These are phyloP conservation scores for Ibidorhyncha struthersii DNA, from an alignment of 2,113 vertebrate species.

Conservation along the genomic window DNA sequence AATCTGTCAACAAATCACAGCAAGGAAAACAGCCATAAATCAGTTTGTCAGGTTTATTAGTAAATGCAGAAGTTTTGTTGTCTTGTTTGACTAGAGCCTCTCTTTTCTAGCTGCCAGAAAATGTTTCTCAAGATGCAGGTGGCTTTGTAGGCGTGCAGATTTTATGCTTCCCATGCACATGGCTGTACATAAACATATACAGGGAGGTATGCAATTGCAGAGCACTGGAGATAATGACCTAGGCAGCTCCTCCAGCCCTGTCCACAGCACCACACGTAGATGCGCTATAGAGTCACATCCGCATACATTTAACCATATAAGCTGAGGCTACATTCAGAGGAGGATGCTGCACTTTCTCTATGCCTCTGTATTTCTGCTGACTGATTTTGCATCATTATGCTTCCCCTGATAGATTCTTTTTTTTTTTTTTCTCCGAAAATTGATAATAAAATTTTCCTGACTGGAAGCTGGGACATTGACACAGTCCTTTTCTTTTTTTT, in stretches of 20 bases:
- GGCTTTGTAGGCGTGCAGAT: conserved; percentile 11
- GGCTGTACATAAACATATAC: not conserved
- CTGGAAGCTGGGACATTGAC: not conserved
- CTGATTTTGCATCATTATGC: not conserved
- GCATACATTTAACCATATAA: not conserved
- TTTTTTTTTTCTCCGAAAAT: not conserved
- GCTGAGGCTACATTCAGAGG: not conserved
- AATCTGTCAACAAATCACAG: conserved; percentile 77
- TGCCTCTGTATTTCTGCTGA: not conserved
- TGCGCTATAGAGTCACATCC: not conserved
- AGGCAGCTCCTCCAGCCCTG: not conserved
- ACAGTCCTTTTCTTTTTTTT: not conserved
- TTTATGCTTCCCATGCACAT: not conserved
- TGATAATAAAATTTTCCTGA: not conserved
- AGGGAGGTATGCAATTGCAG: not conserved
- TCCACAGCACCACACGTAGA: fast-evolving
- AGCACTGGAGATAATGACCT: not conserved
- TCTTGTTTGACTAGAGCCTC: conserved; percentile 35
- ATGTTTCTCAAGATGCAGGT: conserved; percentile 41
- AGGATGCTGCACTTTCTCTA: not conserved
- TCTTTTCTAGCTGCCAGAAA: conserved; percentile 50
- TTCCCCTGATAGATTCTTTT: not conserved
- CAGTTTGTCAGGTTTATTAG: conserved; percentile 78
- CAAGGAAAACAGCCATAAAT: conserved; percentile 73
- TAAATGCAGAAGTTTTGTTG: conserved; percentile 63